Base-by-base conservation (phyloP, 2,113 vertebrate species). In the Loxodonta africana region DNA sequence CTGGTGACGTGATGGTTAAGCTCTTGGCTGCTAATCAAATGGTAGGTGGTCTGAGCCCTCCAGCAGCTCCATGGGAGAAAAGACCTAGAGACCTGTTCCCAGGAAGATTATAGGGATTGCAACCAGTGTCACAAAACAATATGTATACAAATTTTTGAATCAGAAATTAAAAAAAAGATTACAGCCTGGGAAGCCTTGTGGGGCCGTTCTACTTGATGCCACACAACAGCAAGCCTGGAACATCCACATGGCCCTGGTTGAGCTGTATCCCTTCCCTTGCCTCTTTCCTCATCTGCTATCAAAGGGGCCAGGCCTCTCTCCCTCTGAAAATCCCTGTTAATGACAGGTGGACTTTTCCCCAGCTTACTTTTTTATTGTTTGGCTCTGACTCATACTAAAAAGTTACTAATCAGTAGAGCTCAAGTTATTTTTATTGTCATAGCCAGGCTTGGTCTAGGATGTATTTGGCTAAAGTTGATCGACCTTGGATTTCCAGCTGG, bases 391-490 rank as follows among this genome's bases (percentile, higher is more conserved):
- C 92, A 84, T 53, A 8, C 37, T 65, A 41, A 92, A 93, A 96
- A 44, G 63, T 69, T 93, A 62, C 67, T 71, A 14, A 84, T 95
- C 95, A 89, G 90, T 96, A 86, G 90, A 83, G 83, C 82, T 65
- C 15, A 46, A 33, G 76, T 97, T 96, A 96, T 95, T 96, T 97
- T 96, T 96, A 95, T 91, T 98, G 78, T 95, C 28, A 28, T n/a
- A 88, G 90, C 44, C 1, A 0, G 88, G 48, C 37, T 78, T 67
- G 89, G 87, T 81, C 88, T 88, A 95, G 83, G 88, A 90, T 84
- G 37, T 91, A 60, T 62, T 95, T 96, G 77, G 89, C 93, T 97
- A 15, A 84, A 67, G 65, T 63, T 95, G 71, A 80, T 96, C 73
- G 83, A 95, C 83, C 93, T 95, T 96, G 95, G 73, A 93, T 96